These are phyloP conservation scores for Daphoenositta chrysoptera DNA, from an alignment of 2,113 vertebrate genomes.

Conservation along the genomic window DNA sequence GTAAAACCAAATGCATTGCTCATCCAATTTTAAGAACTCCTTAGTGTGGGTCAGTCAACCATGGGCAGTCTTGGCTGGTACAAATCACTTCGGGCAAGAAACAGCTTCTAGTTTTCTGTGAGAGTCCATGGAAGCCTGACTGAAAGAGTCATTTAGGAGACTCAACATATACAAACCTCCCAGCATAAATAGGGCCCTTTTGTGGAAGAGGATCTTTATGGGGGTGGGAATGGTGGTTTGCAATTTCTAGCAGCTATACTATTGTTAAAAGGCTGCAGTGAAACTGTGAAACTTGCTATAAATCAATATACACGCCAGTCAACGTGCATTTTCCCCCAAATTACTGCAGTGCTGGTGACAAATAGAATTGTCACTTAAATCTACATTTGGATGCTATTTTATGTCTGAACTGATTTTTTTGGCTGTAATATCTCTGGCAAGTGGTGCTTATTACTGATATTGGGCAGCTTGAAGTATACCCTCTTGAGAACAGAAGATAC, in stretches of 20 bases:
- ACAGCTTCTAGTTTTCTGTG: neutral
- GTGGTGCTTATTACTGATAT: neutral
- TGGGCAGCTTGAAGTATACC: neutral
- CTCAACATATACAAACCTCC: neutral
- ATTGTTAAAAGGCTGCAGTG: neutral
- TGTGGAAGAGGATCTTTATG: neutral
- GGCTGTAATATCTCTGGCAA: neutral
- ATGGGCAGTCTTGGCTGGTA: neutral
- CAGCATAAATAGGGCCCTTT: neutral
- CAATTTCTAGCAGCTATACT: neutral
- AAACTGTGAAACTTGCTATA: neutral
- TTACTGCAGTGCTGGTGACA: neutral
- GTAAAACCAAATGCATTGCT: neutral
- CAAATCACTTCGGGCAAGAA: neutral
- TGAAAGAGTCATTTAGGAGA: neutral
- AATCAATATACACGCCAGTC: neutral
- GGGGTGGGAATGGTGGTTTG: accelerated
- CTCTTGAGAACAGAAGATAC: neutral
- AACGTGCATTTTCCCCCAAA: neutral
- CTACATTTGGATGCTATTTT: neutral
- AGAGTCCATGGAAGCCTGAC: neutral
- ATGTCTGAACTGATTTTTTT: neutral
- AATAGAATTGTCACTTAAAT: neutral
- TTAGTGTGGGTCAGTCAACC: neutral
- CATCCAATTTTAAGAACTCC: neutral